Base-by-base conservation (phyloP, 2,797 vertebrate species). In the Hypotaenidia okinawae region DNA sequence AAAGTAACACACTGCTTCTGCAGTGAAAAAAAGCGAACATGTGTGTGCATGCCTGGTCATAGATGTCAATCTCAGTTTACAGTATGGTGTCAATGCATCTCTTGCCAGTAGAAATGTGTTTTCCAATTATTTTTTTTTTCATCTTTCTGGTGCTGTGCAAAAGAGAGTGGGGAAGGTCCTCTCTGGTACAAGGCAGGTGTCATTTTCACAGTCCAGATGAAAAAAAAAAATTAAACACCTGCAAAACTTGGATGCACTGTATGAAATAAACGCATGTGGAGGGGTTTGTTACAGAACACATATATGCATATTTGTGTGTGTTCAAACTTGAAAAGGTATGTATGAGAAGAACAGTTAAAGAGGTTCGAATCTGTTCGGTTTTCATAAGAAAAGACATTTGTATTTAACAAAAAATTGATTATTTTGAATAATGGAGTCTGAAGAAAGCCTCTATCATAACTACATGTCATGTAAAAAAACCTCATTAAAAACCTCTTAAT, bases 151-250 rank as follows among this genome's bases (percentile, higher is more conserved):
- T 95, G 89, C 78, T n/a, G n/a, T 68, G 95, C 55, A 94, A 76
- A 93, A 84, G 76, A 95, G 67, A 91, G 93, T 75, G 66, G 88
- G 80, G 11, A 49, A 87, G 70, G 86, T 95, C 84, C 89, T 93
- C 80, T 96, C 86, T 86, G 84, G 84, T 84, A 91, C 59, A 85
- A 93, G 81, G 32, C 84, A 94, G 68, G 87, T 64, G 11, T 95
- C 90, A 91, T 97, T 97, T 97, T 97, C 78, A 72, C 94, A 92
- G 90, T 96, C 90, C 80, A 95, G 86, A 90, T 95, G 92, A 93
- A 97, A 93, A 95, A 94, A 93, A 89, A 86, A 89, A 95, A 96
- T 93, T 96, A 96, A 97, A 96, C 93, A 97, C 95, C 95, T 98
- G 96, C 94, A 96, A 89, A 96, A 91, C 89, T 91, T 95, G 84